Percentiles rank a stretch among this genome's conserved stretches.
Conservation (phyloP, 2,888 invertebrate genomes). For the Tetragonisca angustula region DNA sequence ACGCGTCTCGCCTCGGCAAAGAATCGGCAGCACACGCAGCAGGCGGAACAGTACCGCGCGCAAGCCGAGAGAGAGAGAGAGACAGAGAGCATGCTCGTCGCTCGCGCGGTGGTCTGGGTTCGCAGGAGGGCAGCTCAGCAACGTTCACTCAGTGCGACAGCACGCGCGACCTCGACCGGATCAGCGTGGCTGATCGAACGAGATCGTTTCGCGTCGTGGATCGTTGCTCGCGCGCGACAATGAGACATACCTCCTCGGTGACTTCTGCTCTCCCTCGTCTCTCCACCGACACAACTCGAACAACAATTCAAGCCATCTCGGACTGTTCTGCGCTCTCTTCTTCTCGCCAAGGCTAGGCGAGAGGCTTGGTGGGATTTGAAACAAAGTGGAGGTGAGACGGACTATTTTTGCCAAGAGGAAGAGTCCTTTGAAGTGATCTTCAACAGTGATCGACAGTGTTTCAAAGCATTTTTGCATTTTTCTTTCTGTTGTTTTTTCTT, state of each 20-base stretch:
- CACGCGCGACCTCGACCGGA: constrained; percentile 78
- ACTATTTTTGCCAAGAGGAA: neutral
- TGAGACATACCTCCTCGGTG: neutral
- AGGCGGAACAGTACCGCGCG: neutral
- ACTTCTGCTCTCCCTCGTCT: neutral
- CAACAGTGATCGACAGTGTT: too few relatives aligned
- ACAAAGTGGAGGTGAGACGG: constrained; percentile 34
- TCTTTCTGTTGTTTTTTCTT: too few relatives aligned
- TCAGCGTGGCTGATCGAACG: constrained; percentile 38
- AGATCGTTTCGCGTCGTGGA: constrained; percentile 12
- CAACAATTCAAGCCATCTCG: neutral
- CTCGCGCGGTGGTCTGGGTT: constrained; percentile 63
- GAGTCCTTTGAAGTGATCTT: constrained; percentile 16
- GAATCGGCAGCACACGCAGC: neutral
- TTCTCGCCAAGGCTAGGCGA: neutral
- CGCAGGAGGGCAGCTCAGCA: constrained; percentile 69
- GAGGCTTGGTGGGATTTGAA: neutral
- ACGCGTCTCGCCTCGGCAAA: neutral
- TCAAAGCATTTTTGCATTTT: too few relatives aligned
- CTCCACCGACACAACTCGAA: too few relatives aligned
- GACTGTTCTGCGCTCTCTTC: neutral
- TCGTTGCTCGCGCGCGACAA: constrained; percentile 19
- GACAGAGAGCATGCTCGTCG: constrained; percentile 68
- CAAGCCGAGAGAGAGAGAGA: neutral
- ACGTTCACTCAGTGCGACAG: constrained; percentile 76